Evolutionary conservation across 2,888 invertebrate species (phyloP).

Genomic region (Cremastobaeus sp.): DNA sequence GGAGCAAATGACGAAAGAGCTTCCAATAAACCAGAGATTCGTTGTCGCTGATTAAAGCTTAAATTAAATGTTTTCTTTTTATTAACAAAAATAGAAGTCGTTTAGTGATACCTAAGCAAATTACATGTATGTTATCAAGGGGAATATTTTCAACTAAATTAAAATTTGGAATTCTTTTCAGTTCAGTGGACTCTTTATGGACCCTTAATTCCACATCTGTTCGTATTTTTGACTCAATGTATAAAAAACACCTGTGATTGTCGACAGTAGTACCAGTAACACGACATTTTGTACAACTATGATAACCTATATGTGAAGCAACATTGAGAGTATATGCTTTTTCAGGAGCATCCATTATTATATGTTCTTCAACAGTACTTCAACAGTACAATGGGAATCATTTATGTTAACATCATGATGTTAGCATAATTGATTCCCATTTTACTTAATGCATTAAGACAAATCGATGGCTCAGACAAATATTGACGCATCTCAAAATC

Average conservation of each 20-base stretch:
- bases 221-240: constrained; percentile 13
- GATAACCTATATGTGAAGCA: constrained; percentile 59
- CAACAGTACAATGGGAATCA: no score
- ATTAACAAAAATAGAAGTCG: constrained; percentile 26
- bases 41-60: no score
- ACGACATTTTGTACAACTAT: constrained; percentile 62
- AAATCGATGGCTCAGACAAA: no score
- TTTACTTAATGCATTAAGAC: no score
- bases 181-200: constrained; percentile 7
- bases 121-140: constrained; percentile 56
- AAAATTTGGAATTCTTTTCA: constrained; percentile 61
- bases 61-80: no score
- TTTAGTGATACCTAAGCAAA: constrained; percentile 36
- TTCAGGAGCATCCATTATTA: constrained; percentile 62
- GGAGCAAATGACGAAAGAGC: no score
- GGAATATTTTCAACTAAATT: constrained; percentile 62
- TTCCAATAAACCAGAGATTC: no score
- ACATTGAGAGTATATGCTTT: constrained; percentile 57
- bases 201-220: constrained; percentile 39
- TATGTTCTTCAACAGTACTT: constrained; percentile 40
- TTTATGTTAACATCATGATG: no score
- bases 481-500: no score
- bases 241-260: constrained; percentile 53
- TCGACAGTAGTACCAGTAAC: constrained; percentile 42
- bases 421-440: no score